Evolutionary conservation across 2,888 invertebrate species (phyloP).

Genomic region (Lordiphosa andalusiaca): DNA sequence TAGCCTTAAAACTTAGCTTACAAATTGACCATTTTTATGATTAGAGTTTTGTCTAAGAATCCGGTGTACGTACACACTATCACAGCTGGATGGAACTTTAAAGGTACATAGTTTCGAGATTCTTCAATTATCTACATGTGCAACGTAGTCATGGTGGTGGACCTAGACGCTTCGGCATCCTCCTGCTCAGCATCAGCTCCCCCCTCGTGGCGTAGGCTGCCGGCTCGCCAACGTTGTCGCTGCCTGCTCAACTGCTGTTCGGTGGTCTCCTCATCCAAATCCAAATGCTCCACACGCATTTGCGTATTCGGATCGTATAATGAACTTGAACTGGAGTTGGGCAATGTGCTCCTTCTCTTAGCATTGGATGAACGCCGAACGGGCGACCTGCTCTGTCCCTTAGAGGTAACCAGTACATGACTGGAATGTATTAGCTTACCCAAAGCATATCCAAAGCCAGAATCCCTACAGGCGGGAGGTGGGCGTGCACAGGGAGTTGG

Average conservation of each 20-base stretch:
- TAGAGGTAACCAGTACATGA: constrained; percentile 6
- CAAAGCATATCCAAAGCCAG: constrained; percentile 31
- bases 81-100: constrained; percentile 36
- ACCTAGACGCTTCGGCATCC: too few species aligned
- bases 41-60: too few species aligned
- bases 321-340: background rate
- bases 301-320: constrained; percentile 6
- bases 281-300: constrained; percentile 55
- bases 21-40: constrained; percentile 5
- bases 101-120: constrained; percentile 10
- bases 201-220: background rate
- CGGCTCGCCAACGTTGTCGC: constrained; percentile 25
- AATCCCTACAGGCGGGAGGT: constrained; percentile 40
- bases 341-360: background rate
- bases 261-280: constrained; percentile 48
- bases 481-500: constrained; percentile 22
- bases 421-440: constrained; percentile 21
- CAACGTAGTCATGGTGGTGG: constrained; percentile 1
- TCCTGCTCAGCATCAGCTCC: background rate
- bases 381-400: background rate
- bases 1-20: constrained; percentile 8
- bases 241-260: constrained; percentile 47
- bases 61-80: constrained; percentile 22
- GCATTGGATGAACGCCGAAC: background rate
- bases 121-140: constrained; percentile 5